Percentiles rank a stretch among this genome's conserved stretches.
phyloP scores from a whole-genome alignment of 2,797 vertebrate species.

The Premnoplex brunnescens region DNA sequence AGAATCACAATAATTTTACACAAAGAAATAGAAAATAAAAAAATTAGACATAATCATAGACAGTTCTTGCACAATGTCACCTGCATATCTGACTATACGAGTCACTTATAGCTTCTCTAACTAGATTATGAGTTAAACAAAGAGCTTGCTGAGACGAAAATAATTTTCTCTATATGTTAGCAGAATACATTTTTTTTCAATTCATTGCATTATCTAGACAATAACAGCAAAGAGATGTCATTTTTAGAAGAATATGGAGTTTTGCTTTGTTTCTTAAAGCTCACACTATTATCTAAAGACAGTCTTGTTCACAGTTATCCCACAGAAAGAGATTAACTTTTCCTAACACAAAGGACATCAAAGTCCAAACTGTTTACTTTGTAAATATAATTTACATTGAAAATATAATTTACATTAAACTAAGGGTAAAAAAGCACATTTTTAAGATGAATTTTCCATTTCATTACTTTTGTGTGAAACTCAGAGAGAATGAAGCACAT shows the following conservation, averaged over 20 bases:
- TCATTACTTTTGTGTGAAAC: not conserved
- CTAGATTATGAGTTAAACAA: constrained; percentile 2
- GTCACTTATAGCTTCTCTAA: not conserved
- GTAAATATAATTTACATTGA: constrained; percentile 4
- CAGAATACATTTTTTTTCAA: not conserved
- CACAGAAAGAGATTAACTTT: constrained; percentile 22
- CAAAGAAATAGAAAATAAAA: not conserved
- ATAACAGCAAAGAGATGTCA: not conserved
- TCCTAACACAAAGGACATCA: not conserved
- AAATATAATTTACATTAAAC: constrained; percentile 15
- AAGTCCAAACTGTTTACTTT: constrained; percentile 10
- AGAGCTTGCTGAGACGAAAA: not conserved
- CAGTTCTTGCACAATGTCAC: not conserved
- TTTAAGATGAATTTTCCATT: not conserved
- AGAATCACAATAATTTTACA: not conserved
- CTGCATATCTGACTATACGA: not conserved
- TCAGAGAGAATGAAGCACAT: not conserved
- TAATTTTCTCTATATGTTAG: not conserved
- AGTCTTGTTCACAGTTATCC: constrained; percentile 11
- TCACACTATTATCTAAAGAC: not conserved
- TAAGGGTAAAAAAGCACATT: not conserved
- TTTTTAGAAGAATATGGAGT: not conserved
- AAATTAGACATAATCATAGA: not conserved
- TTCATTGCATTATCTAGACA: not conserved
- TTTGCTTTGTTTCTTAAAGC: not conserved